Base-by-base conservation (phyloP, 2,888 invertebrate genomes). In the Cybosia mesomella region DNA sequence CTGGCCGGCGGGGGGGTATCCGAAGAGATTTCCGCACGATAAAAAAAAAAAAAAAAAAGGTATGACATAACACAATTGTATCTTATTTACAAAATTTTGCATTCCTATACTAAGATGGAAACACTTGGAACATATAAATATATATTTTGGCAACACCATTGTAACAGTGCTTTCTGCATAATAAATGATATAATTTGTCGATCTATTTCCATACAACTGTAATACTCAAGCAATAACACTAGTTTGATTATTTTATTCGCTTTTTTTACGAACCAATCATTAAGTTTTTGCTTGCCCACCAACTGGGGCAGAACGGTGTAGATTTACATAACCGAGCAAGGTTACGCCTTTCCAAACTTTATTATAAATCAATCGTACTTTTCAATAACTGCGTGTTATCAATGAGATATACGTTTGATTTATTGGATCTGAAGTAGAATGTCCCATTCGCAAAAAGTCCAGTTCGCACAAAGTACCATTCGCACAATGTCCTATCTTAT, bases 251-350 rank as follows among this genome's bases (percentile, higher is more conserved):
- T 32, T 54, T 54, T 28, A 43, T 24, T 67, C 1, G 49, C 36
- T 58, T 11, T 11, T 66, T 73, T 77, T 53, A 57, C 55, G 22
- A 18, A n/a, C 36, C 74, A 70, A 67, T 77, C 72, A n/a, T 18
- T 49, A 9, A 55, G 64, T 79, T 79, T 79, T 79, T 79, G 77
- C 64, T 66, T 58, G 13, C 22, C 11, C 2, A 55, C 43, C 71
- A 79, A 77, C 43, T 80, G 79, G 80, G 39, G 74, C 80, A 43
- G 73, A 32, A 64, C 79, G 54, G 55, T 72, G 71, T 71, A 74
- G 61, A 58, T 82, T 76, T 81, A 78, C 80, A 75, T 78, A 79
- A 78, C 55, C 21, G 32, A 62, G 36, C 62, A 76, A 79, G 77
- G 79, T 71, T 36, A 61, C 24, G 22, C 78, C 77, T 80, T 79